These are phyloP conservation scores for Aphyosemion australe DNA, from an alignment of 2,113 vertebrate species.

Conservation along the genomic window DNA sequence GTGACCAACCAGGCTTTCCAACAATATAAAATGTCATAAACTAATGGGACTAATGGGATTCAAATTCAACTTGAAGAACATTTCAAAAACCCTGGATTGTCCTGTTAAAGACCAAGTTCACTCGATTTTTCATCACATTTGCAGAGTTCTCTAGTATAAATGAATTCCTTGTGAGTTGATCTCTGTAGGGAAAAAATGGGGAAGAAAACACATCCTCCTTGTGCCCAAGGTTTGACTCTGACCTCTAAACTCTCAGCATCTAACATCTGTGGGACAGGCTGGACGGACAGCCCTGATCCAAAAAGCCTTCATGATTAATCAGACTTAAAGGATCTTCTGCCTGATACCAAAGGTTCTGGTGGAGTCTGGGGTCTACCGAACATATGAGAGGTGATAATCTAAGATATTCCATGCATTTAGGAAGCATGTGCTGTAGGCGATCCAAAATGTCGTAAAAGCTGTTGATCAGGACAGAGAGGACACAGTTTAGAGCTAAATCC, in stretches of 20 bases:
- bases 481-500: constrained; percentile 55
- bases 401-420: constrained; percentile 11
- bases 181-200: too few relatives aligned
- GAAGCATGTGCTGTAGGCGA: constrained; percentile 10
- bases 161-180: too few relatives aligned
- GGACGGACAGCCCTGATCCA: not conserved
- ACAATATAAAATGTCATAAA: too few relatives aligned
- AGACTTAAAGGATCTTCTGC: not conserved
- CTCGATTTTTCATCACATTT: too few relatives aligned
- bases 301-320: not conserved
- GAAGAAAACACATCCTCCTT: too few relatives aligned
- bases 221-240: not conserved
- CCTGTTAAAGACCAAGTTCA: too few relatives aligned
- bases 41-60: too few relatives aligned
- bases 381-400: not conserved
- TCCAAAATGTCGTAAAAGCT: constrained; percentile 16
- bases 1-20: too few relatives aligned
- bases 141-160: too few relatives aligned
- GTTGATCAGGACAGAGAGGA: constrained; percentile 45
- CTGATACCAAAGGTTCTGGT: not conserved
- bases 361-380: not conserved
- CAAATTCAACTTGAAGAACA: too few relatives aligned
- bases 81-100: too few relatives aligned
- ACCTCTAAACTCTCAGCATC: not conserved
- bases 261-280: not conserved